Evolutionary conservation across 2,888 invertebrate genomes (phyloP), one percentile per base, ranked within the genome.

Genomic region (Meganola albula): DNA sequence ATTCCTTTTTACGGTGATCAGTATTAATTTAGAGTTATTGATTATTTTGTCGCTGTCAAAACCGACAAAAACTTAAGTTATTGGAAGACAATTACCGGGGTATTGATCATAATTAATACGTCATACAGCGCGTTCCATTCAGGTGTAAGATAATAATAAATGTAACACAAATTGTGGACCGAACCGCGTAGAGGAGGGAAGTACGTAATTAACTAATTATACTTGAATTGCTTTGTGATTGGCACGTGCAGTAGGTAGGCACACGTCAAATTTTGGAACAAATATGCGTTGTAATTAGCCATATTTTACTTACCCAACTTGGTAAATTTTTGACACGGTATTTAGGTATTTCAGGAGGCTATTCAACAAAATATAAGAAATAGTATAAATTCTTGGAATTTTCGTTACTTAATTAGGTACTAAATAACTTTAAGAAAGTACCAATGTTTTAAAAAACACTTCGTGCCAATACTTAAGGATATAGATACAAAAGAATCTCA

Each of bases 111-210:
- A 51, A 54, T 51, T 44, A 48, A 45, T 42, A 40, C 35, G 28
- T 54, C 37, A 51, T 37, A 54, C 28, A 24, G 29, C 27, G 37
- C 31, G 37, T 44, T 47, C 43, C 44, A 48, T 37, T 48, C 40
- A 51, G 40, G 48, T 44, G 37, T 47, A 25, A 38, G 45, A 33
- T 48, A 31, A 40, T 53, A 48, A 57, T 48, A 43, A 49, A 52
- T 50, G 37, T 38, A 55, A 39, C 44, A 45, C 36, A 32, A 34
- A 49, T 48, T 34, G 24, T 33, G 26, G 14, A 34, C 29, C 24
- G 27, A n/a, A n/a, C 20, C 24, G 21, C 26, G 40, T n/a, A 32
- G 35, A 28, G 31, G 31, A 7, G 44, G 42, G 42, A 51, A 45
- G 35, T 30, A 31, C 11, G 8, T 48, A 40, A 51, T 54, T 51